These are phyloP conservation scores for Beris morrisii DNA, from an alignment of 2,888 invertebrate species.

Conservation along the genomic window DNA sequence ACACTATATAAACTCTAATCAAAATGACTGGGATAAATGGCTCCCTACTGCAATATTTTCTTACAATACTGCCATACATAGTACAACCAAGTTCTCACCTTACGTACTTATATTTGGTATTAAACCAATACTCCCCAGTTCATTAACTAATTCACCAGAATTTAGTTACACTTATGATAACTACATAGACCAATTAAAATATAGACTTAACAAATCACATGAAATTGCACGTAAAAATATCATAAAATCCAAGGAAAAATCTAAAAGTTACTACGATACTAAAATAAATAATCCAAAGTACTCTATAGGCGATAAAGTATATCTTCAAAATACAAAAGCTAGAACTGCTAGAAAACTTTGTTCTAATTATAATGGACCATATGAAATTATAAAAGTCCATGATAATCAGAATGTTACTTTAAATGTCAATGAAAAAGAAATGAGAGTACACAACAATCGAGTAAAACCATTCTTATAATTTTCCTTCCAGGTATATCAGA, in stretches of 20 bases:
- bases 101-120: not conserved
- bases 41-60: no score
- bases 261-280: not conserved
- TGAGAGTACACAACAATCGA: no score
- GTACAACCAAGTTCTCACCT: no score
- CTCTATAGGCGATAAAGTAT: constrained; percentile 7
- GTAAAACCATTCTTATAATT: no score
- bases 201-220: no score
- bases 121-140: not conserved
- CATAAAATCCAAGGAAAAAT: constrained; percentile 1
- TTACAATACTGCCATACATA: no score
- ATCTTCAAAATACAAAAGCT: not conserved
- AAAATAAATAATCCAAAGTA: not conserved
- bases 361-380: constrained; percentile 16
- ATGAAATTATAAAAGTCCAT: not conserved
- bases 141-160: not conserved
- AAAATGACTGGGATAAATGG: no score
- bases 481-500: no score
- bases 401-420: constrained; percentile 6
- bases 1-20: no score
- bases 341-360: constrained; percentile 10
- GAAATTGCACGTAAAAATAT: not conserved
- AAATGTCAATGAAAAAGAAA: no score
- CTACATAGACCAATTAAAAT: not conserved
- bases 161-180: not conserved